Evolutionary conservation across 2,797 vertebrate genomes (phyloP), one percentile per base, ranked within the genome.

Genomic region (Sus cebifrons): DNA sequence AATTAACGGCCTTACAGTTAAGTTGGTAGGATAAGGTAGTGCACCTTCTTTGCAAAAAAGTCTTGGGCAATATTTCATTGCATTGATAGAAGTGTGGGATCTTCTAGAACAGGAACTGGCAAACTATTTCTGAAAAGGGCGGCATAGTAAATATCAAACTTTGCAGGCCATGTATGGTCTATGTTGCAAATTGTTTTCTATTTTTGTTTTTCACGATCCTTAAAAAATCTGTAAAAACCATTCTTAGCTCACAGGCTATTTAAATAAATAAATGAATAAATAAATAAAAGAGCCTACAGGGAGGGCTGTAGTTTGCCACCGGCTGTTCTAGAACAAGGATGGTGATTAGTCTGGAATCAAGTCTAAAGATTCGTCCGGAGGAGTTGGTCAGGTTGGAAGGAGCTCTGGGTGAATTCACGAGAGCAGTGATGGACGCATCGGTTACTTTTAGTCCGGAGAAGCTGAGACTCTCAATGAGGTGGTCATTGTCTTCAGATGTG

Each of bases 61-160:
- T 65, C 15, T 44, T 78, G 40, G 77, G 9, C 54, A 83, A 54
- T 89, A 77, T 44, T 94, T 74, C 40, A 70, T 25, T 79, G 23
- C 36, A 20, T 52, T 86, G 74, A 79, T 77, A 78, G 62, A 94
- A 87, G 25, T 67, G 62, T 20, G 86, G 10, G 14, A 82, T 77
- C 56, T 90, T 91, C n/a, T 92, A 85, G 67, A 93, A 81, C 5
- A 64, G 73, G 23, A 89, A 67, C 58, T 82, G 73, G 40, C 6
- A 86, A 91, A 29, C 21, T 82, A 89, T 93, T 93, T 79, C 78
- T 81, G 68, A 95, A 91, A 88, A 95, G 52, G 52, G 18, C 14
- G 67, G 81, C 88, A 67, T 11, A 79, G 60, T 71, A 95, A 92
- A 44, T 64, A 94, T 62, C 81, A 87, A 64, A 78, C 13, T 92